Evolutionary conservation across 2,888 invertebrate genomes (phyloP), one percentile per base, ranked within the genome.

Genomic region (Drosophila dives): DNA sequence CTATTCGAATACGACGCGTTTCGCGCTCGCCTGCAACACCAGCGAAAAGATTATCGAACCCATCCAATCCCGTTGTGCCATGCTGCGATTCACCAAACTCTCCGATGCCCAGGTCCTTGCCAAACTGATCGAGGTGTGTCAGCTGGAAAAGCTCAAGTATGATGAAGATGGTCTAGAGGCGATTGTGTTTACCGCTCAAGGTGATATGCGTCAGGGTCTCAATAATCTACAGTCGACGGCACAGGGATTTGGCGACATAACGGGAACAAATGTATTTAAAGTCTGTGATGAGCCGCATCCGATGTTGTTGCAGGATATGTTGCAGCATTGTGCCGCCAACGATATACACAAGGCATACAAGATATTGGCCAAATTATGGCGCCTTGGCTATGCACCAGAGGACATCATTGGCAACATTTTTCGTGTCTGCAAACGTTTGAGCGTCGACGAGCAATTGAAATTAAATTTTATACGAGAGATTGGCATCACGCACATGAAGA

Each of bases 261-360:
- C 96, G 80, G 96, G 97, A 58, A 96, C 97, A 81, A 98, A 99
- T 94, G 99, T 99, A 26, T 99, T 99, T 92, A 99, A 98, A 95
- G 99, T 99, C 12, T 99, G 99, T 92, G 99, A 99, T 93, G 99
- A 99, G 93, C 99, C 99, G 0, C 99, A 99, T 94, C 99, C 99
- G 0, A 94, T 98, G 92, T 93, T 98, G 3, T 96, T 99, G 56
- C 96, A 97, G 92, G 95, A 96, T 88, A 99, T 99, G 98, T 94
- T 99, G 55, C 95, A 96, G 76, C 94, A 95, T 83, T 99, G 99
- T 93, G 93, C 95, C 0, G 94, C 95, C 62, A 96, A 96, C 49
- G 96, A 98, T 89, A 95, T 99, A 70, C 96, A 97, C 71, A 96
- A 96, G 81, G 97, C 99, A 0, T 98, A 97, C 91, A 96, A 96